Conservation (phyloP, 1,140 invertebrate species). For the Temnothorax nylanderi region DNA sequence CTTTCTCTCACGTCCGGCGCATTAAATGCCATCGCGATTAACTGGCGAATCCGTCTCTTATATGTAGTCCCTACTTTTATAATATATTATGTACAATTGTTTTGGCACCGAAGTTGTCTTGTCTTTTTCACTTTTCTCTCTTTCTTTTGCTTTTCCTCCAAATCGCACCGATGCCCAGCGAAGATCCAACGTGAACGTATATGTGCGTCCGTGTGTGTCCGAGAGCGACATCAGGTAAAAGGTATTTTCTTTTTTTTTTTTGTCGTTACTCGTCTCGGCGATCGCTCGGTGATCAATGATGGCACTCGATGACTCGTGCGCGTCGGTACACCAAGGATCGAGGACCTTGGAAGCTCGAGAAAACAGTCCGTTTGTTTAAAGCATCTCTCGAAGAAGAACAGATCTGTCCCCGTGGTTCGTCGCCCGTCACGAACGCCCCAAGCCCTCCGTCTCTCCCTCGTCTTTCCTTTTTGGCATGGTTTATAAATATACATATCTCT, state of each 20-base stretch:
- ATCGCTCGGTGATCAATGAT: constrained; percentile 24
- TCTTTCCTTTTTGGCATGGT: constrained; percentile 78
- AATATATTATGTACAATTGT: constrained; percentile 83
- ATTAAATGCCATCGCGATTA: constrained; percentile 60
- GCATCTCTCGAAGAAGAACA: too few relatives aligned
- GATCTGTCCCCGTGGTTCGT: neutral
- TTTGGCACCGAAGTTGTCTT: constrained; percentile 82
- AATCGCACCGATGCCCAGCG: constrained; percentile 65
- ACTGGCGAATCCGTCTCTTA: constrained; percentile 49
- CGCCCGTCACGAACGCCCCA: neutral
- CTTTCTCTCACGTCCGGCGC: constrained; percentile 32
- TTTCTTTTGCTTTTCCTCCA: neutral
- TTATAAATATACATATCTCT: constrained; percentile 74
- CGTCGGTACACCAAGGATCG: neutral
- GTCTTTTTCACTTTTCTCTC: neutral
- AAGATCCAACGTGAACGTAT: constrained; percentile 65
- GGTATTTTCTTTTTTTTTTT: neutral
- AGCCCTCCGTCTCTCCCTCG: neutral
- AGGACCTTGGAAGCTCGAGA: constrained; percentile 33
- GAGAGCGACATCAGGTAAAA: constrained; percentile 14
- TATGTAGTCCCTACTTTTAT: constrained; percentile 76
- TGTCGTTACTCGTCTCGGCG: neutral
- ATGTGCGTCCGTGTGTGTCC: constrained; percentile 3
- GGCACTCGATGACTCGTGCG: neutral
- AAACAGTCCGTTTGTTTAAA: neutral